phyloP scores from a whole-genome alignment of 2,797 vertebrate genomes.

The Serranus cabrilla region DNA sequence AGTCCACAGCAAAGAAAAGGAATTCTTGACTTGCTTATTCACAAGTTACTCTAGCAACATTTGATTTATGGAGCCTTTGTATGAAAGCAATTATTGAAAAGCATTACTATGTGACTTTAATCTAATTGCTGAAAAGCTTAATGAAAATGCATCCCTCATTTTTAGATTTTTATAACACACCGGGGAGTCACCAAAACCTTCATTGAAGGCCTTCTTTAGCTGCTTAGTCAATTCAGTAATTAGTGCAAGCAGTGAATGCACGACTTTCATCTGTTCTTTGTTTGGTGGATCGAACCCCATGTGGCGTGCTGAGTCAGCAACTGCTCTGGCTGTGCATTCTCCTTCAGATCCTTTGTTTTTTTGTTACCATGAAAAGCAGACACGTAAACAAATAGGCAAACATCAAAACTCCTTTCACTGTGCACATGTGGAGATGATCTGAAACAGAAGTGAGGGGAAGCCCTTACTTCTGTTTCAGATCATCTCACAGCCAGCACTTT shows the following conservation, averaged over 20 bases:
- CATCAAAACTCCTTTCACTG: slow-evolving; percentile 32
- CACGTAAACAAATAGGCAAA: slow-evolving; percentile 57
- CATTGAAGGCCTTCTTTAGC: neutral
- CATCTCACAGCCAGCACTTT: slow-evolving; percentile 34
- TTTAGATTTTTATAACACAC: neutral
- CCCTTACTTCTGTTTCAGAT: slow-evolving; percentile 49
- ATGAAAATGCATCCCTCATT: neutral
- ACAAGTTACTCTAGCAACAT: neutral
- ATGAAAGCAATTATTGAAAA: neutral
- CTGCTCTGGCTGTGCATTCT: slow-evolving; percentile 49
- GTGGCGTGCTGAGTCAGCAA: slow-evolving; percentile 66
- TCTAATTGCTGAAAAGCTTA: neutral
- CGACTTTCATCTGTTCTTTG: slow-evolving; percentile 63
- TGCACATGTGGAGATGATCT: slow-evolving; percentile 58
- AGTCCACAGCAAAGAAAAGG: neutral
- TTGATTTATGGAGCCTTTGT: neutral
- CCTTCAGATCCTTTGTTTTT: slow-evolving; percentile 37
- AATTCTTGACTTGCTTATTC: neutral
- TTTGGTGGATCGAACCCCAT: slow-evolving; percentile 59
- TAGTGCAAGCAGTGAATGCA: slow-evolving; percentile 39
- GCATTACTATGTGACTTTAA: neutral
- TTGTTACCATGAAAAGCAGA: slow-evolving; percentile 59
- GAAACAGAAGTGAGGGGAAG: slow-evolving; percentile 46
- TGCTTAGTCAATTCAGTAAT: slow-evolving; percentile 42
- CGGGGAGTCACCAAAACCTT: slow-evolving; percentile 10